phyloP scores from a whole-genome alignment of 2,113 vertebrate species.

The Eurystomus gularis region DNA sequence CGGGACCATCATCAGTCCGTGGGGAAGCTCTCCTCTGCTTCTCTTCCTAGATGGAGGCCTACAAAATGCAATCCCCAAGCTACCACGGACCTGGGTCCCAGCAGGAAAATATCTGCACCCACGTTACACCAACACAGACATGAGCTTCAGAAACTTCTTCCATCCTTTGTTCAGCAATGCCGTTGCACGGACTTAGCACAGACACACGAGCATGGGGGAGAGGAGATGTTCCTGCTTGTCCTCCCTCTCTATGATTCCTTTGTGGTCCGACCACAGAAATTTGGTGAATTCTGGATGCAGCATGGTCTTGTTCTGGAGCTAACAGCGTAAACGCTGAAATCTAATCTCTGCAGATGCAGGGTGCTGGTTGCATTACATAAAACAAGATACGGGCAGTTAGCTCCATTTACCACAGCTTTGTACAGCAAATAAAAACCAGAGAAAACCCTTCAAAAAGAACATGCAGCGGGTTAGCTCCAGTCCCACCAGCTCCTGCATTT shows the following conservation, averaged over 20 bases:
- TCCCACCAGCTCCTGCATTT: neutral
- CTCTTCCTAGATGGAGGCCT: neutral
- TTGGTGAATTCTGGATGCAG: neutral
- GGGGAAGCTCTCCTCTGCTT: neutral
- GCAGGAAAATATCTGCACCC: neutral
- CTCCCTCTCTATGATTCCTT: neutral
- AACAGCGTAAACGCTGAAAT: neutral
- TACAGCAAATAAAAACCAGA: no score
- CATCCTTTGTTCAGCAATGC: neutral
- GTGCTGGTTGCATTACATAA: neutral
- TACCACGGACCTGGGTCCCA: neutral
- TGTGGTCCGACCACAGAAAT: neutral
- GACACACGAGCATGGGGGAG: neutral
- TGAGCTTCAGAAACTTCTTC: neutral
- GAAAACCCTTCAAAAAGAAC: neutral
- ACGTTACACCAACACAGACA: neutral
- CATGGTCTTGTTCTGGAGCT: accelerated
- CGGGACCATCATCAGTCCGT: accelerated
- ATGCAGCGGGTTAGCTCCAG: neutral
- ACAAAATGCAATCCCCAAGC: neutral
- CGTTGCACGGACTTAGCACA: neutral
- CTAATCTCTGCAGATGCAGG: neutral
- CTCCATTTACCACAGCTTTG: neutral
- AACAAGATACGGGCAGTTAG: neutral
- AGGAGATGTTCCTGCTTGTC: neutral